phyloP scores from a whole-genome alignment of 2,888 invertebrate genomes.

The Oligia strigilis region DNA sequence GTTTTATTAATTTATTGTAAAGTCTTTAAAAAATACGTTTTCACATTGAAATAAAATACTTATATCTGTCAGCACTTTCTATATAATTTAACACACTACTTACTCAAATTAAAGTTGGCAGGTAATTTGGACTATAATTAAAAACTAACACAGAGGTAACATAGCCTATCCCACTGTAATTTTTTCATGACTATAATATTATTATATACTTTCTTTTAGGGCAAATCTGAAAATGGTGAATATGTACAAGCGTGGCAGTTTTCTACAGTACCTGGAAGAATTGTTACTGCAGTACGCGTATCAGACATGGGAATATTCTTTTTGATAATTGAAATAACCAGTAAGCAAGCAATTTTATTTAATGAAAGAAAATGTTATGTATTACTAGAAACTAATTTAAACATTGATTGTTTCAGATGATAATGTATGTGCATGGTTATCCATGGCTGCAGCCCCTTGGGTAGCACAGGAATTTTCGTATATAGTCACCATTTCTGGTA shows the following conservation, averaged over 20 bases:
- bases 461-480: conserved; percentile 84
- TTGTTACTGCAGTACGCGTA: conserved; percentile 85
- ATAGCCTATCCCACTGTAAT: not conserved
- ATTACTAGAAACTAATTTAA: not conserved
- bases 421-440: conserved; percentile 82
- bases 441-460: conserved; percentile 86
- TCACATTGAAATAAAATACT: not conserved
- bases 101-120: not conserved
- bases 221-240: conserved; percentile 85
- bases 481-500: conserved; percentile 86
- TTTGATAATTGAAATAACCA: conserved; percentile 83
- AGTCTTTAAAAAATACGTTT: not conserved
- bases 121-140: not conserved
- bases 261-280: conserved; percentile 82
- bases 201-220: conserved; percentile 70
- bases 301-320: conserved; percentile 88
- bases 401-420: conserved; percentile 74
- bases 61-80: not conserved
- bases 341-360: conserved; percentile 71
- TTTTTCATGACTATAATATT: not conserved
- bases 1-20: not conserved
- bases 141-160: not conserved
- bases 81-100: not conserved
- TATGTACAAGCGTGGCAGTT: conserved; percentile 88
- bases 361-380: not conserved